Conservation (phyloP, 2,113 vertebrate species). For the Microcebus murinus region DNA sequence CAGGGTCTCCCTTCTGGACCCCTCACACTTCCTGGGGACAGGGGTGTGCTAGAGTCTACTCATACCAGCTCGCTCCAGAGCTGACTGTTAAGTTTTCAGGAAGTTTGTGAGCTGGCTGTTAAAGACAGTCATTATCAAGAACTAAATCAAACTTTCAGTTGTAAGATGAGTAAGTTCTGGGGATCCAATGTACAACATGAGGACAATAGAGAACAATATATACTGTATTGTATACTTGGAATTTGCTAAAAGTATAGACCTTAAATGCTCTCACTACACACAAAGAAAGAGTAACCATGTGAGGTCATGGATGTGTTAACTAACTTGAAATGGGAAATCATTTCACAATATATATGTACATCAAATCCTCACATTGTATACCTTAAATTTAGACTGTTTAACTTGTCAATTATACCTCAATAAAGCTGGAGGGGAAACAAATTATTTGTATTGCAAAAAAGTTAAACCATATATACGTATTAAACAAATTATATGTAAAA, state of each 20-base stretch:
- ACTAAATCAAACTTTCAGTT: neutral
- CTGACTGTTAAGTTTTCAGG: neutral
- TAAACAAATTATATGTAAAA: slow-evolving; percentile 10
- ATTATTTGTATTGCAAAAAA: neutral
- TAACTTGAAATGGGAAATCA: neutral
- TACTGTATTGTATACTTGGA: neutral
- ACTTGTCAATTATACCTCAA: neutral
- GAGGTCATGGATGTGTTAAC: neutral
- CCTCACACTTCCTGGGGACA: neutral
- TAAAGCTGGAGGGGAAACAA: neutral
- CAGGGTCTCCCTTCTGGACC: neutral
- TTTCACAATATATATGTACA: neutral
- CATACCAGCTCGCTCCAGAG: neutral
- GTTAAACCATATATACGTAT: neutral
- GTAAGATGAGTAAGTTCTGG: neutral
- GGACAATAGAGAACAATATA: neutral
- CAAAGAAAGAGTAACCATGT: neutral
- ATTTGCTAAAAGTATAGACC: neutral
- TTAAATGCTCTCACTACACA: neutral
- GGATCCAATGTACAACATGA: neutral
- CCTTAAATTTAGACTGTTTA: neutral
- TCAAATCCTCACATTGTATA: neutral
- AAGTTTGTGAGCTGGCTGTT: neutral
- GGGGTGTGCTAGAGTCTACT: neutral
- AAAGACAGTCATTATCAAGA: neutral